phyloP scores from a whole-genome alignment of 2,113 vertebrate genomes.

The Ciconia boyciana region DNA sequence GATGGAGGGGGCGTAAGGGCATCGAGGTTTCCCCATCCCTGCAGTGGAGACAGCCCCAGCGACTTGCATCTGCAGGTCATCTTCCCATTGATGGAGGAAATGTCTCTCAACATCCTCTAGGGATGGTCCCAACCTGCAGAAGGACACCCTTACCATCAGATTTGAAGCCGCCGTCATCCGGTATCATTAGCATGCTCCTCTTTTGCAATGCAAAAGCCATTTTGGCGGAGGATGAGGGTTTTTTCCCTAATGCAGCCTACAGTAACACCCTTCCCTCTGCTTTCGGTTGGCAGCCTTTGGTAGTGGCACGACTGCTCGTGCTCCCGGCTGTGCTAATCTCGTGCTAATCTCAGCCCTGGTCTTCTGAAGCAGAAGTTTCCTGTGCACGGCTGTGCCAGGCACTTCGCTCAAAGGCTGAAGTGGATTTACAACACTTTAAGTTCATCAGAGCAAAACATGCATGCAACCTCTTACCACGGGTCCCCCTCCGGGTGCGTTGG shows the following conservation, averaged over 20 bases:
- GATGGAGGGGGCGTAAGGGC: neutral
- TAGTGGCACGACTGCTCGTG: accelerated
- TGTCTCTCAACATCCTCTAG: accelerated
- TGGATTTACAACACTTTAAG: neutral
- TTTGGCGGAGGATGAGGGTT: neutral
- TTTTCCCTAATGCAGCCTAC: neutral
- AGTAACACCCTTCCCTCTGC: neutral
- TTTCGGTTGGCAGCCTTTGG: neutral
- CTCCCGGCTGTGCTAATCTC: neutral
- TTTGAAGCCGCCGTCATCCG: neutral
- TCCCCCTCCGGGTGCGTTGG: neutral
- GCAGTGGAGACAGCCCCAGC: neutral
- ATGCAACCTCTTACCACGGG: accelerated
- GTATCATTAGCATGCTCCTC: neutral
- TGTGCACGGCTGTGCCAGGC: neutral
- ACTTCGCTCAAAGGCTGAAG: neutral
- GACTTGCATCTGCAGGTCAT: neutral
- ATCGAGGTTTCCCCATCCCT: neutral
- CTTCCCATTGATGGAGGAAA: neutral
- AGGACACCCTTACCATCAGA: neutral
- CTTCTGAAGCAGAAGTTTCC: neutral
- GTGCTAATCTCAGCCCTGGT: neutral
- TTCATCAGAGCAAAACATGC: neutral
- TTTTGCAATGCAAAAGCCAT: neutral
- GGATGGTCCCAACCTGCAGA: neutral